Conservation (phyloP, 2,797 vertebrate genomes). For the Glyptemys insculpta region DNA sequence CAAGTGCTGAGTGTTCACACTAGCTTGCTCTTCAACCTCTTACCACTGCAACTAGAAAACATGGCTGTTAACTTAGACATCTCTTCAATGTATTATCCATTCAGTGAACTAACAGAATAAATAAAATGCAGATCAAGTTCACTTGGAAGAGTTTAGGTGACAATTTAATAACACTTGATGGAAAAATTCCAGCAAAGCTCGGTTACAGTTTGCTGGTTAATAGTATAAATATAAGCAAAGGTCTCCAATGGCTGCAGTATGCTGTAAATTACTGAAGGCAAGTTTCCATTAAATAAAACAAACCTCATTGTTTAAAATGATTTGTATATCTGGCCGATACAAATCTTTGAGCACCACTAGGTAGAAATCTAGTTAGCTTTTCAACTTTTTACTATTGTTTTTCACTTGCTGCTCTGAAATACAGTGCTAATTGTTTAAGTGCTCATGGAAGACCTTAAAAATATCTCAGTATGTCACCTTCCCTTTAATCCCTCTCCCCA, state of each 20-base stretch:
- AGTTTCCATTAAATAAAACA: neutral
- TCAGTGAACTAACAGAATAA: conserved; percentile 20
- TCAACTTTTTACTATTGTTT: neutral
- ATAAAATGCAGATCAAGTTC: conserved; percentile 19
- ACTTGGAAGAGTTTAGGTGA: neutral
- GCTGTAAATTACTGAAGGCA: conserved; percentile 19
- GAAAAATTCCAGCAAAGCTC: neutral
- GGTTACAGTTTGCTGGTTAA: neutral
- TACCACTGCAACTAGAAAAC: neutral
- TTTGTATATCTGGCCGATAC: neutral
- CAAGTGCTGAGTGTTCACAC: neutral
- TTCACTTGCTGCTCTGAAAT: neutral
- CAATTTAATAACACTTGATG: neutral
- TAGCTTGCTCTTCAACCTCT: neutral
- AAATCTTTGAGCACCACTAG: neutral
- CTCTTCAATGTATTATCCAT: neutral
- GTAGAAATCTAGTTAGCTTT: neutral
- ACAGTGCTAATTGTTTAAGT: neutral
- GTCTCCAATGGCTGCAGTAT: neutral
- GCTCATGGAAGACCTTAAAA: neutral
- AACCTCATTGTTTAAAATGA: neutral
- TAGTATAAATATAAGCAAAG: neutral
- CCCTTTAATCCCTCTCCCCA: neutral
- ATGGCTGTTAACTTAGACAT: neutral
- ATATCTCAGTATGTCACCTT: neutral